phyloP scores from a whole-genome alignment of 2,888 invertebrate genomes.

The Ochropleura leucogaster region DNA sequence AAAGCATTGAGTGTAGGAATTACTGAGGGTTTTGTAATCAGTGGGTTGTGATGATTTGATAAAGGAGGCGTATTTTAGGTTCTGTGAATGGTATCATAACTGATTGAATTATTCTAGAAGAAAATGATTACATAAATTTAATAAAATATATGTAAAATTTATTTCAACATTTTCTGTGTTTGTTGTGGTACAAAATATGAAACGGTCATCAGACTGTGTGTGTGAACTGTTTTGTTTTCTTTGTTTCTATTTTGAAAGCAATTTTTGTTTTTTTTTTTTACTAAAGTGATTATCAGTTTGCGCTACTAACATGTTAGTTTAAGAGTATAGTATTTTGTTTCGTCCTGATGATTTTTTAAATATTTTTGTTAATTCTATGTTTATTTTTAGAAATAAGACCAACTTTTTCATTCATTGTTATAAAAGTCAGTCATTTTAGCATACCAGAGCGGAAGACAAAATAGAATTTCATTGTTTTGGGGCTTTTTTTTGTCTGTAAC shows the following conservation, averaged over 20 bases:
- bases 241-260: not conserved
- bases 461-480: too few species aligned
- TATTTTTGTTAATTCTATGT: too few species aligned
- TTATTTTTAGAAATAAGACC: too few species aligned
- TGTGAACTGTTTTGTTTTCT: not conserved
- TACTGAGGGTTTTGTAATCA: conserved; percentile 24
- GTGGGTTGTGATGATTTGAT: conserved; percentile 5
- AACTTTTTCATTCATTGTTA: too few species aligned
- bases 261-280: not conserved
- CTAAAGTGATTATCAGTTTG: not conserved
- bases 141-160: too few species aligned
- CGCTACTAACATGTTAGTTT: not conserved
- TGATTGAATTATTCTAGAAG: not conserved
- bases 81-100: not conserved
- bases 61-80: conserved; percentile 3
- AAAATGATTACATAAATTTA: not conserved
- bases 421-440: too few species aligned
- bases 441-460: too few species aligned
- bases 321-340: too few species aligned
- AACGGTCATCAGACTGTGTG: not conserved
- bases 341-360: too few species aligned
- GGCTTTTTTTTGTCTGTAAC: too few species aligned
- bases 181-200: not conserved
- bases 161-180: too few species aligned
- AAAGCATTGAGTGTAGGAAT: conserved; percentile 42